Base-by-base conservation (phyloP, 1,140 invertebrate genomes). In the Aphelenchoides avenae region DNA sequence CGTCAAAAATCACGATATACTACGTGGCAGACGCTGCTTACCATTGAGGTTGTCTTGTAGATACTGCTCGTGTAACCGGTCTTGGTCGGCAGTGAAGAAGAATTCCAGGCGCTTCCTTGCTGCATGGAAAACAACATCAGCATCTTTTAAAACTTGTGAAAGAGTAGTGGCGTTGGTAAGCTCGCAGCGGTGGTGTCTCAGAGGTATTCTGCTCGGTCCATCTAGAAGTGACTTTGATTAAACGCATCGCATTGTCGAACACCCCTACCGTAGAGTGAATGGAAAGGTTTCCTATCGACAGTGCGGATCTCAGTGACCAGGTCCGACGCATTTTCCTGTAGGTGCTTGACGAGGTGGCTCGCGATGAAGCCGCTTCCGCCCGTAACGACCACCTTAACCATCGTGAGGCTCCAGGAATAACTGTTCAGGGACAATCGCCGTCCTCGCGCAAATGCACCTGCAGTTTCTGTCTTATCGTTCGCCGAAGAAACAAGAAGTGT, bases 41-140 rank as follows among this genome's bases (percentile, higher is more conserved):
- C 61, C 61, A 43, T 64, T 34, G 27, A 64, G 33, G 47, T 64
- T 64, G 29, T 64, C 61, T 13, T 41, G 30, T 1, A 30, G 40
- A 33, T 64, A 64, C 5, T 15, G 26, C 9, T 55, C 54, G 29
- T 66, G 34, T 4, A 42, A 18, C 27, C 9, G 9, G 6, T 36
- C 15, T 20, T 68, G 31, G 40, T 48, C 37, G 11, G n/a, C n/a
- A 6, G 34, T 15, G 13, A 36, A 31, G 9, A 64, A 18, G 13
- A 26, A 67, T 33, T 64, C 63, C 30, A 66, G 43, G 13, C 36
- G 36, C 41, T 60, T 56, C 7, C 63, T 39, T 15, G 61, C 61
- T 54, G 66, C 60, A 46, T 64, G 61, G 29, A 64, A 52, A n/a
- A 64, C 41, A 22, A 67, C 37, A n/a, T 57, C 20, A 13, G 43